phyloP scores from a whole-genome alignment of 2,797 vertebrate species.

The Harpagifer antarcticus region DNA sequence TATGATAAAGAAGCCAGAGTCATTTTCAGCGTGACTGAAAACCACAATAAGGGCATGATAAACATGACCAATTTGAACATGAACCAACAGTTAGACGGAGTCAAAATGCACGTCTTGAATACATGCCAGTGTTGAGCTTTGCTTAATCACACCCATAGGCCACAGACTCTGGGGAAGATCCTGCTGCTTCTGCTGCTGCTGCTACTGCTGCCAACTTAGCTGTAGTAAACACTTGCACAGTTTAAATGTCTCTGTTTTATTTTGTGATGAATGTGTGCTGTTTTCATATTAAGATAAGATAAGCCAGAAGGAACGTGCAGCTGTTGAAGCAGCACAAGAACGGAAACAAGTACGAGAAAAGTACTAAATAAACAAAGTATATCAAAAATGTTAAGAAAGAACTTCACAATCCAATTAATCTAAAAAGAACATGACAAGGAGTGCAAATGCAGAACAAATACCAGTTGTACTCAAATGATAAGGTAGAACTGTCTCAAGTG shows the following conservation, averaged over 20 bases:
- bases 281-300: too few species aligned
- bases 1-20: slow-evolving; percentile 11
- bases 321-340: too few species aligned
- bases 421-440: too few species aligned
- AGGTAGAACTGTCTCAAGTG: too few species aligned
- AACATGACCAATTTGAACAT: slow-evolving; percentile 30
- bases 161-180: slow-evolving; percentile 18
- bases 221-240: slow-evolving; percentile 22
- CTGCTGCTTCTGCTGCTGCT: background rate
- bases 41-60: slow-evolving; percentile 9
- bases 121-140: slow-evolving; percentile 34
- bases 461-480: too few species aligned
- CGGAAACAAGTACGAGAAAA: too few species aligned
- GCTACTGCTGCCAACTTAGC: slow-evolving; percentile 21
- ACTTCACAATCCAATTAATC: too few species aligned
- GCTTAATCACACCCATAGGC: slow-evolving; percentile 43
- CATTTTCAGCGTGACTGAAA: slow-evolving; percentile 21
- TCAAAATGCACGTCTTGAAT: slow-evolving; percentile 27
- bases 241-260: slow-evolving; percentile 6
- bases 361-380: too few species aligned
- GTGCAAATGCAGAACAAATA: too few species aligned
- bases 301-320: too few species aligned
- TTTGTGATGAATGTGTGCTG: background rate
- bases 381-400: too few species aligned
- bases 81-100: slow-evolving; percentile 14